These are phyloP conservation scores for Spodoptera litura DNA, from an alignment of 1,140 invertebrate species.

Conservation along the genomic window DNA sequence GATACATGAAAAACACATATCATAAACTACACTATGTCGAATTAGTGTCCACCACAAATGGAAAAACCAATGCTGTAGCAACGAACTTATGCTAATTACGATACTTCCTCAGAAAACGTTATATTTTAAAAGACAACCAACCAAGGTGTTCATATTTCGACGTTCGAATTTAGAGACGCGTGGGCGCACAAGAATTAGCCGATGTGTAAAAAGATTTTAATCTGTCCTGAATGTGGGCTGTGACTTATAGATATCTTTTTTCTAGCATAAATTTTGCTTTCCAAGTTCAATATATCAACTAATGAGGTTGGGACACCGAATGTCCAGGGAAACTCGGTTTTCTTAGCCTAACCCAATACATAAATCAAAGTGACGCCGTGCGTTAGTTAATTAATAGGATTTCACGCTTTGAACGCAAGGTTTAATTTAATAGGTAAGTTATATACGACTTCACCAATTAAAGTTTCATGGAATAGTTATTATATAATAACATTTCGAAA, in stretches of 20 bases:
- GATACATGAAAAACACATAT: constrained; percentile 64
- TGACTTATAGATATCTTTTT: constrained; percentile 72
- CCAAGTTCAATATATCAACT: constrained; percentile 66
- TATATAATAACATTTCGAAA: constrained; percentile 29
- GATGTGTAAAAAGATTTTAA: constrained; percentile 79
- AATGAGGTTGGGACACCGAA: constrained; percentile 63
- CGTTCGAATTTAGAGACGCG: constrained; percentile 78
- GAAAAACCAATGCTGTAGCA: constrained; percentile 67
- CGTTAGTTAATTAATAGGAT: constrained; percentile 67
- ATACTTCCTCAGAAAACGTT: constrained; percentile 36
- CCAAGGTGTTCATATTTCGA: constrained; percentile 69
- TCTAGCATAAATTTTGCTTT: constrained; percentile 75
- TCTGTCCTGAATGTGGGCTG: constrained; percentile 73
- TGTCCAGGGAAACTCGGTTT: constrained; percentile 49
- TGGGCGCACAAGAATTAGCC: constrained; percentile 78
- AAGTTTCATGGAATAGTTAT: constrained; percentile 44
- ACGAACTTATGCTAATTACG: constrained; percentile 76
- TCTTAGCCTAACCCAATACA: constrained; percentile 37
- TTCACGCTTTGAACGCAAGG: constrained; percentile 57
- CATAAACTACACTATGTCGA: constrained; percentile 72
- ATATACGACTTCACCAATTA: constrained; percentile 52
- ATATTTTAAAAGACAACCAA: constrained; percentile 59
- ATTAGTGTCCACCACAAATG: constrained; percentile 73
- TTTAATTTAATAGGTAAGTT: constrained; percentile 59
- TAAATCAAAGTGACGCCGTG: constrained; percentile 71